Base-by-base conservation (phyloP, 1,140 invertebrate species). In the Eufriesea mexicana region DNA sequence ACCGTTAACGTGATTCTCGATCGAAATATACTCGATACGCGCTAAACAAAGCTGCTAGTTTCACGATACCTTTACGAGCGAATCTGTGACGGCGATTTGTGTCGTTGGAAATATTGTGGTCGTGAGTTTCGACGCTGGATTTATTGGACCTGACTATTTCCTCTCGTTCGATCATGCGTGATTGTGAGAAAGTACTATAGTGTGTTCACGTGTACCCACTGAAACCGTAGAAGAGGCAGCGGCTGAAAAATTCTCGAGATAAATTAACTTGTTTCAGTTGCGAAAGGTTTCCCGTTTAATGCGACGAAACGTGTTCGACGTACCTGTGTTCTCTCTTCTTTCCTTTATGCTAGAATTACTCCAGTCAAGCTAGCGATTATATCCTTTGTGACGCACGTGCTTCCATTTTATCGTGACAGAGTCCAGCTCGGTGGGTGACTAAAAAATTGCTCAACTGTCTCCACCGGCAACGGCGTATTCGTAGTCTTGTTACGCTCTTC, bases 301-400 rank as follows among this genome's bases (percentile, higher is more conserved):
- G 42, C 25, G 59, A 49, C 55, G 28, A 35, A 66, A 75, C 59
- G 71, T 64, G 47, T 18, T 25, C 25, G 5, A 5, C 18, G 28
- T 35, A 7, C 18, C 28, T 49, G 35, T 49, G 35, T 25, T 49
- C n/a, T 12, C 25, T 42, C 14, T 20, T 23, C 18, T 2, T 42
- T 54, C 12, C 20, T 42, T 71, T 28, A 20, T 23, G 61, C 28
- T 76, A 45, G 9, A 59, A 47, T 76, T 66, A 45, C 55, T 49
- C n/a, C n/a, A 25, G 35, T 20, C 25, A 67, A 23, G 12, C 25
- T 54, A n/a, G n/a, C n/a, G 20, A 64, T 57, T 51, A 42, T 67
- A 59, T n/a, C 57, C 73, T 76, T 76, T 82, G 79, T 82, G 72
- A 47, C 23, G 73, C 79, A 76, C 79, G 79, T 82, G 79, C 51